phyloP scores from a whole-genome alignment of 2,113 vertebrate species.

The Salvelinus fontinalis region DNA sequence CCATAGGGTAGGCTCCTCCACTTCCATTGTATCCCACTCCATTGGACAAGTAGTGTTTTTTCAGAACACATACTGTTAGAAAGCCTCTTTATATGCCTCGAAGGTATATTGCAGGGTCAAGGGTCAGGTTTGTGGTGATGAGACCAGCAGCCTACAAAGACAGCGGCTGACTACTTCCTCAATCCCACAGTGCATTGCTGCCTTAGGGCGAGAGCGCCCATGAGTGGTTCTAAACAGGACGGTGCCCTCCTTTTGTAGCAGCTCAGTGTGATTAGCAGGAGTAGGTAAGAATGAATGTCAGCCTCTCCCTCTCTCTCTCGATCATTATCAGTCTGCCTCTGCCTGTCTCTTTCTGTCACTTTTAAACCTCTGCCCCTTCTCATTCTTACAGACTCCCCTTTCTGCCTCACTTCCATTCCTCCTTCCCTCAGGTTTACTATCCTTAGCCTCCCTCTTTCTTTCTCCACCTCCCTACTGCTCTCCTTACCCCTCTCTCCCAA shows the following conservation, averaged over 20 bases:
- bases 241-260: not conserved
- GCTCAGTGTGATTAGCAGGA: not conserved
- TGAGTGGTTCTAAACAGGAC: too few species aligned
- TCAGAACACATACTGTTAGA: not conserved
- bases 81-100: not conserved
- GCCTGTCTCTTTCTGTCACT: not conserved
- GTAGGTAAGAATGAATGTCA: not conserved
- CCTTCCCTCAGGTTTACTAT: too few species aligned
- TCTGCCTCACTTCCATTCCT: too few species aligned
- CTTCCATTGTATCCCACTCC: too few species aligned
- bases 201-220: not conserved
- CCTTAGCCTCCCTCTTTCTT: not conserved
- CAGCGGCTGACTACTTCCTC: not conserved
- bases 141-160: not conserved
- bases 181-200: not conserved
- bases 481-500: not conserved
- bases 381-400: not conserved
- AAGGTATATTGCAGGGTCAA: not conserved
- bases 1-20: too few species aligned
- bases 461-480: not conserved
- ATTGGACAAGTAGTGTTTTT: too few species aligned
- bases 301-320: too few species aligned
- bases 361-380: not conserved
- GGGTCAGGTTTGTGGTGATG: not conserved
- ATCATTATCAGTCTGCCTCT: not conserved